phyloP scores from a whole-genome alignment of 2,888 invertebrate genomes.

The Abrostola tripartita region DNA sequence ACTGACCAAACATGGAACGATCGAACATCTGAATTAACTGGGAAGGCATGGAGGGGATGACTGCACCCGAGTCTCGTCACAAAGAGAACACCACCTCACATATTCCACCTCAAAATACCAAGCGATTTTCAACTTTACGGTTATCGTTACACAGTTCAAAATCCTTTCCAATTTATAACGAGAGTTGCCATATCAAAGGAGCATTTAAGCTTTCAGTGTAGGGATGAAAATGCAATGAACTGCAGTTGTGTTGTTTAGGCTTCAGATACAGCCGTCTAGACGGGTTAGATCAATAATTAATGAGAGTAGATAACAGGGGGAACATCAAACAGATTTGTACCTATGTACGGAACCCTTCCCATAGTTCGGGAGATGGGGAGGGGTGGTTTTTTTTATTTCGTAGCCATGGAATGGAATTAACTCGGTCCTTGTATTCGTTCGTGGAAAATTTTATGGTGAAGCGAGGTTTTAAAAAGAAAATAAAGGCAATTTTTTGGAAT shows the following conservation, averaged over 20 bases:
- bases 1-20: not conserved
- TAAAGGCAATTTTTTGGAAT: no score
- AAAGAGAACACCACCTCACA: constrained; percentile 59
- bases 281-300: constrained; percentile 45
- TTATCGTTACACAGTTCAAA: constrained; percentile 33
- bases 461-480: no score
- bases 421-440: no score
- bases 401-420: no score
- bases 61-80: constrained; percentile 64
- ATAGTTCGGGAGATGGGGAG: no score
- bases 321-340: not conserved
- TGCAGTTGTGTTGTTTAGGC: constrained; percentile 28
- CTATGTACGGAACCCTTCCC: no score
- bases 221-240: constrained; percentile 32
- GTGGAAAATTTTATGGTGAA: no score
- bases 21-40: constrained; percentile 1
- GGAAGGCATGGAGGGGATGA: constrained; percentile 61
- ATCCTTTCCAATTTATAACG: not conserved
- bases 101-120: constrained; percentile 12
- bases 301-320: constrained; percentile 11
- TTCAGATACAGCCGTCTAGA: constrained; percentile 33
- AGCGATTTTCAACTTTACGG: constrained; percentile 45
- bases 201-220: constrained; percentile 25
- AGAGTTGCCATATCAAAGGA: constrained; percentile 25
- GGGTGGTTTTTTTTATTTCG: no score